These are phyloP conservation scores for Lytechinus variegatus DNA, from an alignment of 35 echinoderm and acorn worm species.

Conservation along the genomic window DNA sequence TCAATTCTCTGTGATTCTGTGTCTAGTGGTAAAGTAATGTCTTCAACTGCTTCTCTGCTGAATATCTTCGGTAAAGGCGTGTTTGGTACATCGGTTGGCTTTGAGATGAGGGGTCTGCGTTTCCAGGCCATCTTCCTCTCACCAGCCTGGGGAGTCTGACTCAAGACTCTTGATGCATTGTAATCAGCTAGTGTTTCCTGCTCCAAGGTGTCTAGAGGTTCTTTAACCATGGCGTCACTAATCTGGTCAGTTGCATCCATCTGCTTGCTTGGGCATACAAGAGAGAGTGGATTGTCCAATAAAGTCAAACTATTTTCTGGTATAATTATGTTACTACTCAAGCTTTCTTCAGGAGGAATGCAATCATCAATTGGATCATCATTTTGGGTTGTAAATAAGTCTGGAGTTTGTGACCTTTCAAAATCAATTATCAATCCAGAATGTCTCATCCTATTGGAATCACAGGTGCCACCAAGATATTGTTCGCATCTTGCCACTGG, in stretches of 20 bases:
- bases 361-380: not conserved
- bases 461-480: not conserved
- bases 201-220: not conserved
- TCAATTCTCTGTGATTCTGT: not conserved
- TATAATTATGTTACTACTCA: not conserved
- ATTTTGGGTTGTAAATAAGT: not conserved
- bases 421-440: not conserved
- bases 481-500: not conserved
- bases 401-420: not conserved
- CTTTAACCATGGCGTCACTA: too few relatives aligned
- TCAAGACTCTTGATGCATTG: not conserved
- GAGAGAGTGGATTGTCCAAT: not conserved
- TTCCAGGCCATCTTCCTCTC: not conserved
- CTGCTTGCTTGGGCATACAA: not conserved
- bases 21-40: not conserved
- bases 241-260: not conserved
- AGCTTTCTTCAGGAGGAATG: not conserved
- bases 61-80: slow-evolving; percentile 11
- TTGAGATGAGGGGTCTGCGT: not conserved
- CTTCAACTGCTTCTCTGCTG: not conserved
- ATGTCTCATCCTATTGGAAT: not conserved
- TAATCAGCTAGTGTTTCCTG: not conserved
- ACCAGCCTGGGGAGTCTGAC: not conserved
- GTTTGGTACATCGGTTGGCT: not conserved
- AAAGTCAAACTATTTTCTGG: not conserved